Percentiles rank a stretch among this genome's conserved stretches.
phyloP scores from a whole-genome alignment of 2,888 invertebrate species.

The Exocentrus adspersus region DNA sequence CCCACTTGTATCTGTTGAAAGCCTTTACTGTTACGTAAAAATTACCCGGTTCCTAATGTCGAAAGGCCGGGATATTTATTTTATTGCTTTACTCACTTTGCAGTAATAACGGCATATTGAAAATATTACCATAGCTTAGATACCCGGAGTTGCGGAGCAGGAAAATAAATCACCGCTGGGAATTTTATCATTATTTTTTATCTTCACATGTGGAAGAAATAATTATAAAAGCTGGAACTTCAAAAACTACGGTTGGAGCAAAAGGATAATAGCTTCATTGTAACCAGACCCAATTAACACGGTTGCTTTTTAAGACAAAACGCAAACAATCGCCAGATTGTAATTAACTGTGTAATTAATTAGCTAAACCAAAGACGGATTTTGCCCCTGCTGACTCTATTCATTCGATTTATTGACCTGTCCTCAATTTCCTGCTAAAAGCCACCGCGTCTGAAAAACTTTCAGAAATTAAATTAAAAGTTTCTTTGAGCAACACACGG shows the following conservation, averaged over 20 bases:
- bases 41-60: background rate
- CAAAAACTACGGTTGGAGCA: no score
- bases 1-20: background rate
- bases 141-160: background rate
- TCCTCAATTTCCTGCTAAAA: background rate
- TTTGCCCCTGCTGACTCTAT: background rate
- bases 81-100: conserved; percentile 1
- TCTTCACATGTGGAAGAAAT: no score
- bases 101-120: background rate
- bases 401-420: background rate
- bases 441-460: background rate
- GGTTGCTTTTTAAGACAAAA: background rate
- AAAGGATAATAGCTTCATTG: background rate
- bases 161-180: background rate
- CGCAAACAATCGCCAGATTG: background rate
- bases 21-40: background rate
- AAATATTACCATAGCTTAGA: background rate
- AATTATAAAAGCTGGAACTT: no score
- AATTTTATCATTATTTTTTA: no score
- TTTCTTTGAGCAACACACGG: background rate
- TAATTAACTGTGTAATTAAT: background rate
- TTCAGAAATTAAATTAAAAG: background rate
- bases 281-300: background rate
- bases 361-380: background rate
- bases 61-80: background rate